phyloP scores from a whole-genome alignment of 2,113 vertebrate genomes.

The Symphodus melops region DNA sequence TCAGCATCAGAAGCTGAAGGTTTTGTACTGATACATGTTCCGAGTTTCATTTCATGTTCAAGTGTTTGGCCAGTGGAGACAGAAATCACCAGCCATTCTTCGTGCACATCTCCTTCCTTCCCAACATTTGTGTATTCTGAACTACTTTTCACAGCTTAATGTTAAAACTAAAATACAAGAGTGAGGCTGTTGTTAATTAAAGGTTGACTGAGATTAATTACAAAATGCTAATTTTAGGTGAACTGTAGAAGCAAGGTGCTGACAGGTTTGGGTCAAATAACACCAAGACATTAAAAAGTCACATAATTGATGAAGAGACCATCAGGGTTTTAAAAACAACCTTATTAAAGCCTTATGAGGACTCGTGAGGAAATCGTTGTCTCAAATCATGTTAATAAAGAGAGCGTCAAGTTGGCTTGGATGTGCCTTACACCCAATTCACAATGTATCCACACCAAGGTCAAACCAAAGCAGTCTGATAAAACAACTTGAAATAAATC shows the following conservation, averaged over 20 bases:
- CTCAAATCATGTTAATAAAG: too few species aligned
- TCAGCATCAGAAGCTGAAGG: conserved; percentile 13
- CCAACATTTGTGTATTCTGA: background rate
- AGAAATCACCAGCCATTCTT: conserved; percentile 8
- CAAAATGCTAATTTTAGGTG: conserved; percentile 67
- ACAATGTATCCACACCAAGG: too few species aligned
- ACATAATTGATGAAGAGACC: conserved; percentile 40
- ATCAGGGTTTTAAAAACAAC: too few species aligned
- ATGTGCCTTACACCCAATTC: too few species aligned
- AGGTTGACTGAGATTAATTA: conserved; percentile 74
- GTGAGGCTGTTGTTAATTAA: conserved; percentile 61
- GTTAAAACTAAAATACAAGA: conserved; percentile 39
- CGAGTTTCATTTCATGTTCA: background rate
- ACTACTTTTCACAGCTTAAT: conserved; percentile 37
- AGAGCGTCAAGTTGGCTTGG: too few species aligned
- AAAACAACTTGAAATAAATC: too few species aligned
- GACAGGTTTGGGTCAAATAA: conserved; percentile 45
- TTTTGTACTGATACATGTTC: background rate
- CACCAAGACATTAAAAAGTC: conserved; percentile 43
- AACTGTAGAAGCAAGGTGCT: conserved; percentile 35
- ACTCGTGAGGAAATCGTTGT: background rate
- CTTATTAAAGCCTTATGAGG: background rate
- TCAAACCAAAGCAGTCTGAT: too few species aligned
- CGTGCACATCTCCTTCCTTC: background rate
- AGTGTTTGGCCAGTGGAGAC: conserved; percentile 6